Base-by-base conservation (phyloP, 92 coral and sea anemone genomes). In the Desmophyllum pertusum region DNA sequence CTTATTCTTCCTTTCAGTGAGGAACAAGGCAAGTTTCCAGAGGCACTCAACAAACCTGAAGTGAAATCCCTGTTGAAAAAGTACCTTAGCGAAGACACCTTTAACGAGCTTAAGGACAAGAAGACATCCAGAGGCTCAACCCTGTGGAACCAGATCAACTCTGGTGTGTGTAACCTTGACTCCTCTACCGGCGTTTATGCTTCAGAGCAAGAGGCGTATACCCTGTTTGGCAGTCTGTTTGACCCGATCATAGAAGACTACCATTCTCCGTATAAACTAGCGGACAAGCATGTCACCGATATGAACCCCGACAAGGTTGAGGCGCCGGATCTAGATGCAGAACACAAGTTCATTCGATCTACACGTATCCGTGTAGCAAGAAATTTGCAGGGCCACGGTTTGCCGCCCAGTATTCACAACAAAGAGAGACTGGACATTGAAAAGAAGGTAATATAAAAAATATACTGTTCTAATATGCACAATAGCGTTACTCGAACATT, bases 361-460 rank as follows among this genome's bases (percentile, higher is more conserved):
- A 95, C 98, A 8, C 91, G 98, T 7, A 94, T 95, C 81, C 93
- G 98, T 13, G 98, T 95, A 25, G 98, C 97, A 0, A 91, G 98
- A 10, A 95, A 95, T 76, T 89, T 95, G 19, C 76, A 89, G 75
- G 97, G 98, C 1, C 89, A 91, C 74, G 90, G 91, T 17, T 76
- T 95, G 8, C 91, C 98, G 2, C 98, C 98, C 19, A 92, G 89
- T 3, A 64, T 95, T 37, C 82, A 86, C 35, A 94, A 90, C 46
- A 68, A 91, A 31, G 95, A 95, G 86, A 87, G 98, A 80, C 75
- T 74, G 27, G 95, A 91, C 17, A 86, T 95, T 57, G 95, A 93
- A 88, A 73, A 87, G 61, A 95, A 95, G 96, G 98, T 91, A 64
- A 27, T 40, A 52, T 19, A n/a, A n/a, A n/a, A n/a, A n/a, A n/a